Evolutionary conservation across 1,140 invertebrate species (phyloP).

Genomic region (Papilio glaucus): DNA sequence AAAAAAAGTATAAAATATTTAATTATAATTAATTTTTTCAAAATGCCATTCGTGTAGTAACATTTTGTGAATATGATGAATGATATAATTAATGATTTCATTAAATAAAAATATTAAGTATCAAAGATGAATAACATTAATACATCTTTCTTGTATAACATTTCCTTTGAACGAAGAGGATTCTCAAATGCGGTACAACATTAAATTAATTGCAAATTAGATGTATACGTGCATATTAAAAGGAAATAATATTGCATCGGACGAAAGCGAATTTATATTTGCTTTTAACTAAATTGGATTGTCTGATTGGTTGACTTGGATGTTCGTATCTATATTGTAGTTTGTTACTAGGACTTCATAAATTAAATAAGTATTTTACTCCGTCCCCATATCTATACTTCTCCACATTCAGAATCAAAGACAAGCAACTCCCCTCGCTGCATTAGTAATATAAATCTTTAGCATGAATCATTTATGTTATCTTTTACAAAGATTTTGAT

Average conservation of each 20-base stretch:
- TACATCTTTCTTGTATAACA: background rate
- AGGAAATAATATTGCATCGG: constrained; percentile 29
- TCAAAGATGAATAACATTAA: background rate
- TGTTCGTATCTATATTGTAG: background rate
- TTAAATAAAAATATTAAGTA: background rate
- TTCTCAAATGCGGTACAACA: background rate
- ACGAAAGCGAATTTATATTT: constrained; percentile 28
- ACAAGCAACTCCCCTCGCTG: no score
- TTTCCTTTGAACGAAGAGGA: constrained; percentile 8
- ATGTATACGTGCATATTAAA: constrained; percentile 23
- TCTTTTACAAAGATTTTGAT: no score
- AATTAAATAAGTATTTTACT: no score
- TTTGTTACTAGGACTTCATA: background rate
- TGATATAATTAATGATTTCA: background rate
- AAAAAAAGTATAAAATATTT: background rate
- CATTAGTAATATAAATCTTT: no score
- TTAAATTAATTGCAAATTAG: constrained; percentile 22
- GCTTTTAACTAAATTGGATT: constrained; percentile 38
- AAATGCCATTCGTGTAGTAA: background rate
- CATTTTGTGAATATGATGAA: no score
- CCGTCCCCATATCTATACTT: no score
- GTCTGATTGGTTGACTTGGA: constrained; percentile 24
- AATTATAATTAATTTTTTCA: background rate
- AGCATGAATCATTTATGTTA: no score
- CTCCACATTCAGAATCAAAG: no score